Evolutionary conservation across 2,797 vertebrate genomes (phyloP).

Genomic region (Basileuterus tristriatus): DNA sequence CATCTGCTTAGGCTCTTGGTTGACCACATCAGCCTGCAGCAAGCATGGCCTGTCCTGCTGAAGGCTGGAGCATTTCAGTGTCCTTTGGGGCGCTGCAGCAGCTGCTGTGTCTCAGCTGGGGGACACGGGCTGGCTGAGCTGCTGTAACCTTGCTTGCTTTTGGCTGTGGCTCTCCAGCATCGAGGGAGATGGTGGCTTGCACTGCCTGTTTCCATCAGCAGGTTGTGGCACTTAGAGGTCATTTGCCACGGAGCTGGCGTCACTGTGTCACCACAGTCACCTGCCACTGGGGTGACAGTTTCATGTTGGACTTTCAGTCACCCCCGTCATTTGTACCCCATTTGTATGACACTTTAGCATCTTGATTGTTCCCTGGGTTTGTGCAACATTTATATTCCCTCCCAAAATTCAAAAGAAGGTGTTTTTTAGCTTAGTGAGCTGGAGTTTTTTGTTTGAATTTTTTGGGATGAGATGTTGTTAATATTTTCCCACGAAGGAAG

Average conservation of each 20-base stretch:
- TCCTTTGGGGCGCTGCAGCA: background rate
- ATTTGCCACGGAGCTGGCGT: background rate
- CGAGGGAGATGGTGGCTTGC: rapidly evolving
- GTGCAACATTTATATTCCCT: background rate
- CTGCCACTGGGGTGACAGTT: background rate
- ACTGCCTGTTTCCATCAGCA: background rate
- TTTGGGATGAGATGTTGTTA: background rate
- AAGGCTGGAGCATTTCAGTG: background rate
- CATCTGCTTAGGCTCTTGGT: background rate
- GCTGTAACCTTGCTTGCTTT: background rate
- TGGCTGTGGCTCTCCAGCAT: background rate
- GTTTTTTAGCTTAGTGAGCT: background rate
- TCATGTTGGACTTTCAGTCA: background rate
- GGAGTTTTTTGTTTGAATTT: background rate
- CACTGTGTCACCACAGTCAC: background rate
- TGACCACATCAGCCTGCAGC: background rate
- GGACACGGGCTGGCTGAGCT: background rate
- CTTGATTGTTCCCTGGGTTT: background rate
- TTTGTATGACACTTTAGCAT: background rate
- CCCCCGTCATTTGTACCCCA: background rate
- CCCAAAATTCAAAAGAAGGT: background rate
- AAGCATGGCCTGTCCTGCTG: background rate
- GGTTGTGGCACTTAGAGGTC: background rate
- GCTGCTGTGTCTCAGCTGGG: background rate
- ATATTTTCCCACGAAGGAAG: background rate